phyloP scores from a whole-genome alignment of 2,797 vertebrate species.

The Coendou prehensilis region DNA sequence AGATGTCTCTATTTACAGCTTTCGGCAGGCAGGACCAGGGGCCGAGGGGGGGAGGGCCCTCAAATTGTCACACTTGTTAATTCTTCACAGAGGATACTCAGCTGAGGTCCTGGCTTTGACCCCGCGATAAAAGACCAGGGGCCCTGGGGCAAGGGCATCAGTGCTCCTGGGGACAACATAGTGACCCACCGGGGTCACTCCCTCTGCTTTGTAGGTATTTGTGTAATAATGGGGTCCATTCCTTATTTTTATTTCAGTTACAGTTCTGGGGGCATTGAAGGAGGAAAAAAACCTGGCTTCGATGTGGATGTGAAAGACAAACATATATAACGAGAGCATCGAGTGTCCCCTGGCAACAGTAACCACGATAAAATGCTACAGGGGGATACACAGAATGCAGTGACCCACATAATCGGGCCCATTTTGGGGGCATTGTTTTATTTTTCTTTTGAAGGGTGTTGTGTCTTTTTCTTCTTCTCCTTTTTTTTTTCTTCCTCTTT shows the following conservation, averaged over 20 bases:
- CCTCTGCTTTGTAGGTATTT: constrained; percentile 92
- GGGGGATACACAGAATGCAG: constrained; percentile 88
- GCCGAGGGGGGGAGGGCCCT: constrained; percentile 88
- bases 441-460: constrained; percentile 87
- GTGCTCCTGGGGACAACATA: constrained; percentile 90
- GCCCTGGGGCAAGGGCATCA: constrained; percentile 90
- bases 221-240: constrained; percentile 90
- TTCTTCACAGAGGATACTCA: constrained; percentile 93
- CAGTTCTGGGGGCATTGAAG: constrained; percentile 88
- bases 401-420: constrained; percentile 90
- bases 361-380: constrained; percentile 89
- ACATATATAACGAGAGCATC: constrained; percentile 91
- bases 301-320: constrained; percentile 92
- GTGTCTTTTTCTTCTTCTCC: background rate
- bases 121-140: constrained; percentile 90
- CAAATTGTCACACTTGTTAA: constrained; percentile 94
- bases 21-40: constrained; percentile 90
- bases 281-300: constrained; percentile 81
- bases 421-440: constrained; percentile 90
- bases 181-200: constrained; percentile 87
- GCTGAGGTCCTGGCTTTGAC: constrained; percentile 94
- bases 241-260: constrained; percentile 91
- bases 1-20: constrained; percentile 95
- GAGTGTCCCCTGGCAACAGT: constrained; percentile 91
- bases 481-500: background rate